Evolutionary conservation across 23 tunicate species (phyloP).

Genomic region (Ciona savignyi): DNA sequence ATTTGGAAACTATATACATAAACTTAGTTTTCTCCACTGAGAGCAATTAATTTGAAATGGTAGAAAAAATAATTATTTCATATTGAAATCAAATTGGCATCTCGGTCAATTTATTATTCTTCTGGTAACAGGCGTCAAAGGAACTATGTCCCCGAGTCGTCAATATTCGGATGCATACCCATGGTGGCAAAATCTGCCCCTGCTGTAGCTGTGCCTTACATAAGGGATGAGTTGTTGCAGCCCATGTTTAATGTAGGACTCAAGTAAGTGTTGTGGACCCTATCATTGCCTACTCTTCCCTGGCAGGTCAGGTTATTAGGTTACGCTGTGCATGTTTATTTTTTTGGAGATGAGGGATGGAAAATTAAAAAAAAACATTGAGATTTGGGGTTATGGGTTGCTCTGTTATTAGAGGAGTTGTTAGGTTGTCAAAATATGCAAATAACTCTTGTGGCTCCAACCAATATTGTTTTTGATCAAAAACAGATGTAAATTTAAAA

Average conservation of each 20-base stretch:
- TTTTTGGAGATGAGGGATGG: too few relatives aligned
- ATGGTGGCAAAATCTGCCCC: conserved; percentile 59
- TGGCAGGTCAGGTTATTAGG: too few relatives aligned
- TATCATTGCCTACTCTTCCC: too few relatives aligned
- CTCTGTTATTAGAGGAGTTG: background rate
- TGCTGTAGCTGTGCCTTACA: conserved; percentile 19
- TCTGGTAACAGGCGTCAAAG: conserved; percentile 77
- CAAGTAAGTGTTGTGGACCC: conserved; percentile 55
- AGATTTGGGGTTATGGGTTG: background rate
- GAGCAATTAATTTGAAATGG: too few relatives aligned
- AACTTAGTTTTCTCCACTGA: too few relatives aligned
- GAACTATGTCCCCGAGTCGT: conserved; percentile 59
- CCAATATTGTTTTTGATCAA: too few relatives aligned
- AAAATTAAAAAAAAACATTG: background rate
- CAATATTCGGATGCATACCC: conserved; percentile 70
- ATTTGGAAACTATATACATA: too few relatives aligned
- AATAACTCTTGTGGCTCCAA: too few relatives aligned
- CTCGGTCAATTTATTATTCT: too few relatives aligned
- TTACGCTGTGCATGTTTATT: background rate
- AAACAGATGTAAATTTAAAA: background rate
- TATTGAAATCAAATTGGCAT: too few relatives aligned
- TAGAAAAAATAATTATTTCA: too few relatives aligned
- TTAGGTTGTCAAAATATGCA: background rate
- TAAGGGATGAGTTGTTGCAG: conserved; percentile 49
- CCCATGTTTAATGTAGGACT: conserved; percentile 73